Conservation (phyloP, 2,888 invertebrate genomes). For the Ochropleura plecta region DNA sequence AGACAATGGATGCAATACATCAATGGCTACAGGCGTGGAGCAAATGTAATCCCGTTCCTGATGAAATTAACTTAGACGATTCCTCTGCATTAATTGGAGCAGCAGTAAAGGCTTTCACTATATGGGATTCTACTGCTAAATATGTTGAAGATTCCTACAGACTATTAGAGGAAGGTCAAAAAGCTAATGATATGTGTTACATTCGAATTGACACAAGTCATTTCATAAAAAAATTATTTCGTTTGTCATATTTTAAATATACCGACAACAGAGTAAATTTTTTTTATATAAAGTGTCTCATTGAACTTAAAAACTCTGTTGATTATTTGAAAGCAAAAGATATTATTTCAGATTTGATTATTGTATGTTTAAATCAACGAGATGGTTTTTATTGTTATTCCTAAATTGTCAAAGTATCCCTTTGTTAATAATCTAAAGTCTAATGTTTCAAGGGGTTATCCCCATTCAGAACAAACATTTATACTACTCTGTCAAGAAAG, state of each 20-base stretch:
- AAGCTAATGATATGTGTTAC: constrained; percentile 1
- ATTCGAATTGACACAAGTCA: not conserved
- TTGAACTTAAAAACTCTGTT: constrained; percentile 23
- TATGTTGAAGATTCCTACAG: constrained; percentile 16
- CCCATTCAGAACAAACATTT: too few species aligned
- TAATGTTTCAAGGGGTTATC: too few species aligned
- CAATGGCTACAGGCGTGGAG: constrained; percentile 22
- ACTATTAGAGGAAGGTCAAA: constrained; percentile 3
- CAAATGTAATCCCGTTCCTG: constrained; percentile 32
- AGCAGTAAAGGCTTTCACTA: constrained; percentile 33
- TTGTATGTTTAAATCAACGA: constrained; percentile 29
- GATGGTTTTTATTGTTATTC: too few species aligned
- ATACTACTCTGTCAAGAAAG: too few species aligned
- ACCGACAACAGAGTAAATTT: constrained; percentile 6
- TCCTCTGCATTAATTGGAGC: constrained; percentile 31
- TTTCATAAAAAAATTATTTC: not conserved
- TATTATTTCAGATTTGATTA: constrained; percentile 31
- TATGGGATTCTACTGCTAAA: constrained; percentile 26
- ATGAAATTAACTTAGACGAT: constrained; percentile 34
- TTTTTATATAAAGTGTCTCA: constrained; percentile 28
- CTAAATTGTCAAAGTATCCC: too few species aligned
- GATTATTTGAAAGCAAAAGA: constrained; percentile 35
- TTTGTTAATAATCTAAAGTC: too few species aligned
- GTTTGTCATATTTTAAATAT: constrained; percentile 19
- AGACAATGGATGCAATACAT: constrained; percentile 25